Evolutionary conservation across 2,888 invertebrate genomes (phyloP).

Genomic region (Bombylius discolor): DNA sequence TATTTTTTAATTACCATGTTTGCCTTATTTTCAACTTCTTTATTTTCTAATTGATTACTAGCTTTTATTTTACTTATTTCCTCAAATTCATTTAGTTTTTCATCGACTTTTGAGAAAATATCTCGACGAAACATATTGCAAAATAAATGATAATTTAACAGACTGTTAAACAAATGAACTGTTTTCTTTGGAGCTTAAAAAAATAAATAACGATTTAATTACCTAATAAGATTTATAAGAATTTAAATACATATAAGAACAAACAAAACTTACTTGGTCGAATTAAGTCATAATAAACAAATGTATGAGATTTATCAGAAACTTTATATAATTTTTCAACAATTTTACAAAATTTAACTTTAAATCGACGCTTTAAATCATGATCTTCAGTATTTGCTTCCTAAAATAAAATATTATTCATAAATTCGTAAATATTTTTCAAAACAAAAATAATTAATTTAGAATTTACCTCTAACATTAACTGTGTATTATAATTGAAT

Average conservation of each 20-base stretch:
- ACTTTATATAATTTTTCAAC: slow-evolving; percentile 6
- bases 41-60: background rate
- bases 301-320: background rate
- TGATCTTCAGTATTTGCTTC: background rate
- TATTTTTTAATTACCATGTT: background rate
- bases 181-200: slow-evolving; percentile 8
- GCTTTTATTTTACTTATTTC: background rate
- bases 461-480: background rate
- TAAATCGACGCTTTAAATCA: background rate
- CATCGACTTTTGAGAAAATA: background rate
- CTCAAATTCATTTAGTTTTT: background rate
- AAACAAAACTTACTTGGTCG: background rate
- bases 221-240: too few species aligned
- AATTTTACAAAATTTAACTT: slow-evolving; percentile 1
- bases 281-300: background rate
- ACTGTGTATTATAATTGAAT: slow-evolving; percentile 1
- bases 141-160: slow-evolving; percentile 2
- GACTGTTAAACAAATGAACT: slow-evolving; percentile 3
- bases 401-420: background rate
- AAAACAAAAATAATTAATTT: too few species aligned
- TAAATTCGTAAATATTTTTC: too few species aligned
- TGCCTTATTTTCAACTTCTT: background rate
- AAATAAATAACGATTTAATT: background rate
- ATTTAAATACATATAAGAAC: too few species aligned
- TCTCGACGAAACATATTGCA: background rate